phyloP scores from a whole-genome alignment of 1,140 invertebrate species.

The Caerostris darwini region DNA sequence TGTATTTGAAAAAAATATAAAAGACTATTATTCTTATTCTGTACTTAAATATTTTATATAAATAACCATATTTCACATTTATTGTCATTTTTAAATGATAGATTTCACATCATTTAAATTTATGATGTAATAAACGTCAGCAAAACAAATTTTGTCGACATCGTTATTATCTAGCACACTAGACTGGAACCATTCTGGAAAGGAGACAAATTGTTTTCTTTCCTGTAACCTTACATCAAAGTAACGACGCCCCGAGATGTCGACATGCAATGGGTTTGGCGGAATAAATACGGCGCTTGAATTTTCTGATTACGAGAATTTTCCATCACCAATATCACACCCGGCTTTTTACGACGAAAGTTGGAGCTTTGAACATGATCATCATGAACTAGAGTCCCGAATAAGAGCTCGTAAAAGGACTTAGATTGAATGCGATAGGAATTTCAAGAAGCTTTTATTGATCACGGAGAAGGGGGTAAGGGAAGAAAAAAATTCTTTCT shows the following conservation, averaged over 20 bases:
- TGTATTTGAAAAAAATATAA: too few relatives aligned
- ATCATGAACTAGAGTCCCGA: not conserved
- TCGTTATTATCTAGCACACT: not conserved
- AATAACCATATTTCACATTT: too few relatives aligned
- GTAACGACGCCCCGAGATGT: not conserved
- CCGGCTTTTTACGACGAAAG: constrained; percentile 22
- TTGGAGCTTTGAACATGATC: constrained; percentile 33
- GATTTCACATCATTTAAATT: too few relatives aligned
- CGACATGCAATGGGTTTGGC: not conserved
- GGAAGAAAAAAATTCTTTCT: constrained; percentile 1
- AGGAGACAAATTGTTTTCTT: not conserved
- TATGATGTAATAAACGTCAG: not conserved
- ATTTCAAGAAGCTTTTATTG: constrained; percentile 47
- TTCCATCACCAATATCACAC: constrained; percentile 7
- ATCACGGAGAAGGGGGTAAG: not conserved
- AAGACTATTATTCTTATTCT: too few relatives aligned
- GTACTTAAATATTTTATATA: too few relatives aligned
- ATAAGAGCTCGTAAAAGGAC: constrained; percentile 34
- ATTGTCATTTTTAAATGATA: too few relatives aligned
- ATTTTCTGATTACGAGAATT: constrained; percentile 37
- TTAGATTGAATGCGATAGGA: constrained; percentile 29
- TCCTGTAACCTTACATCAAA: not conserved
- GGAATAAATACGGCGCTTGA: constrained; percentile 16
- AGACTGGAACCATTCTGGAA: not conserved
- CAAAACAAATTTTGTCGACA: not conserved